Evolutionary conservation across 1,140 invertebrate genomes (phyloP).

Genomic region (Hylyphantes graminicola): DNA sequence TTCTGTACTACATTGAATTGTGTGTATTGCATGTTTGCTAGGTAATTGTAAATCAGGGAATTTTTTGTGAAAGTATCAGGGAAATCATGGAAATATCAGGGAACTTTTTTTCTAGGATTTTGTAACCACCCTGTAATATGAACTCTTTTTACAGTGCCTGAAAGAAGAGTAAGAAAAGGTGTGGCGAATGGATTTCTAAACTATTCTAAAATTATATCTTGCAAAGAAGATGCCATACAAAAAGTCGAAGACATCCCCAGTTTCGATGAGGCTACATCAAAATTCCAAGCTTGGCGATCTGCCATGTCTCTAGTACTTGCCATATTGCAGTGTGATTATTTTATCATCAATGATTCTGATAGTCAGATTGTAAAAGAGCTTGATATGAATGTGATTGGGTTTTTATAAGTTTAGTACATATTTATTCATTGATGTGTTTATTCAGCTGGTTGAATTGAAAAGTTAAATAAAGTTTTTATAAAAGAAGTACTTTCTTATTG

Average conservation of each 20-base stretch:
- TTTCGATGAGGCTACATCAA: slow-evolving; percentile 28
- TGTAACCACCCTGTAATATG: no score
- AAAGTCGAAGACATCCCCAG: neutral
- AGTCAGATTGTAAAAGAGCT: neutral
- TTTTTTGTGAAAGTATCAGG: no score
- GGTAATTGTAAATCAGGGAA: no score
- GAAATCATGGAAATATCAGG: no score
- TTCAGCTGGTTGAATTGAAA: no score
- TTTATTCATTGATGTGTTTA: no score
- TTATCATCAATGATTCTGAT: slow-evolving; percentile 24
- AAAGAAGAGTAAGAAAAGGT: neutral
- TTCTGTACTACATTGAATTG: no score
- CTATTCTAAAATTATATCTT: slow-evolving; percentile 9
- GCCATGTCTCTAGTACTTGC: slow-evolving; percentile 12
- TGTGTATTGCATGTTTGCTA: no score
- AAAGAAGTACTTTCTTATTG: no score
- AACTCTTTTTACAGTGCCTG: no score
- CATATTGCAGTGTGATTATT: slow-evolving; percentile 19
- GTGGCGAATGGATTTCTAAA: slow-evolving; percentile 23
- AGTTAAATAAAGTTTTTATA: no score
- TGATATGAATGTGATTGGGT: neutral
- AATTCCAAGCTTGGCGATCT: slow-evolving; percentile 39
- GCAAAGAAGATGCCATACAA: neutral
- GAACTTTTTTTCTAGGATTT: no score
- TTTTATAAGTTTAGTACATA: neutral